Evolutionary conservation across 2,888 invertebrate genomes (phyloP), one percentile per base, ranked within the genome.

Genomic region (Sceliomorpha sp.): DNA sequence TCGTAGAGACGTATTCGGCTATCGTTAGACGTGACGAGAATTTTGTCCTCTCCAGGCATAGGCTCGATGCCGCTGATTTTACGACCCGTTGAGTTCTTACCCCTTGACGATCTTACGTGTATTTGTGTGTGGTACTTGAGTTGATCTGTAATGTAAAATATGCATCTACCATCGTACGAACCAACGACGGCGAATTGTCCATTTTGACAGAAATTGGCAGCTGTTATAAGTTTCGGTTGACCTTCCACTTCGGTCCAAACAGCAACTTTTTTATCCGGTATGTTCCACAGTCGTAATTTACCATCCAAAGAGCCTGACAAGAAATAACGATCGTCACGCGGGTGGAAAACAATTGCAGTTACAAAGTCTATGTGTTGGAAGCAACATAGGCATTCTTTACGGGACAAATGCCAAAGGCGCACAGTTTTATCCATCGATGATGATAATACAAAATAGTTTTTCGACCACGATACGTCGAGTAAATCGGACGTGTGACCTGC

Each of bases 341-440:
- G 99, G 89, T 99, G 98, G 88, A 99, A 99, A 50, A 97, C 98
- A 79, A 99, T 98, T 0, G 99, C 98, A 0, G 99, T 99, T 50
- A 99, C 99, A 88, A 99, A 99, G 89, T 99, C 99, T 72, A 98
- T 98, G 86, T 99, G 99, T 86, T 99, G 98, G 89, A 99, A 99
- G 85, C 98, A 98, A 86, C 99, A 99, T 0, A 99, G 91, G 85
- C 99, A 99, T 88, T 99, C 99, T 80, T 96, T 95, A 27, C 99
- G 91, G 0, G 98, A 98, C 69, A 99, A 96, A 88, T 99, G 99
- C 99, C 99, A 99, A 63, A 99, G 89, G 42, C 97, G 91, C 1
- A 99, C 99, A 0, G 99, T 99, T 88, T 98, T 98, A 87, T 99
- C 98, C 98, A 98, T 98, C 1, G 98, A 98, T 26, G 98, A 97